These are phyloP conservation scores for Triops cancriformis DNA, from an alignment of 1,140 invertebrate genomes.

Conservation along the genomic window DNA sequence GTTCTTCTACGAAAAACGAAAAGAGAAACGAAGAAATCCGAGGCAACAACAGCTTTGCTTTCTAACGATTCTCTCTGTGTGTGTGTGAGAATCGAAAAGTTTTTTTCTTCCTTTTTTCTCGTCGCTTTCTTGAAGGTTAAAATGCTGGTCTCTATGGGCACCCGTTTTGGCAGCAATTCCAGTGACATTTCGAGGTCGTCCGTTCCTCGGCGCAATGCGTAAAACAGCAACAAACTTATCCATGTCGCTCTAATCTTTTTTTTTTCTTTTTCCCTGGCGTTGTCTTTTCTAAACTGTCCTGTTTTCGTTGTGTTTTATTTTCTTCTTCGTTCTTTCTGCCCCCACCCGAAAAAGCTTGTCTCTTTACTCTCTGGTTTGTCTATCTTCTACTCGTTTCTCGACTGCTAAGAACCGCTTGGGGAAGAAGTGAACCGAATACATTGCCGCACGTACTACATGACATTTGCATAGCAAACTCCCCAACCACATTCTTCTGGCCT, in stretches of 20 bases:
- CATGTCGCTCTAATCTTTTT: no score
- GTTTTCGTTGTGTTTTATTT: not conserved
- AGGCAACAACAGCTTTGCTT: no score
- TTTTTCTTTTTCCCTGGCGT: not conserved
- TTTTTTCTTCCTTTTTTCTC: no score
- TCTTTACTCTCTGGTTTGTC: not conserved
- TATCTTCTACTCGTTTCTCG: not conserved
- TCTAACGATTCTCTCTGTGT: no score
- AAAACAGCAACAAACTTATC: not conserved
- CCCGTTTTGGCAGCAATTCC: conserved; percentile 12
- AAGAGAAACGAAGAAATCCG: not conserved
- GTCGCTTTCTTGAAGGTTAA: no score
- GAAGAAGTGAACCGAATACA: not conserved
- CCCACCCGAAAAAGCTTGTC: not conserved
- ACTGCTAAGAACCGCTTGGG: not conserved
- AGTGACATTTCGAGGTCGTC: not conserved
- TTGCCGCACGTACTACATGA: conserved; percentile 7
- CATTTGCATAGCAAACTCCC: not conserved
- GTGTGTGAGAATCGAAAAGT: no score
- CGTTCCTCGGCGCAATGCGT: not conserved
- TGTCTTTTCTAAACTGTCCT: not conserved
- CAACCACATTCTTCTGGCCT: not conserved
- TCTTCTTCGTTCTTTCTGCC: not conserved
- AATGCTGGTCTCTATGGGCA: not conserved
- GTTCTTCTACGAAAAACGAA: not conserved